Conservation (phyloP, 2,888 invertebrate species). For the Polyommatus icarus region DNA sequence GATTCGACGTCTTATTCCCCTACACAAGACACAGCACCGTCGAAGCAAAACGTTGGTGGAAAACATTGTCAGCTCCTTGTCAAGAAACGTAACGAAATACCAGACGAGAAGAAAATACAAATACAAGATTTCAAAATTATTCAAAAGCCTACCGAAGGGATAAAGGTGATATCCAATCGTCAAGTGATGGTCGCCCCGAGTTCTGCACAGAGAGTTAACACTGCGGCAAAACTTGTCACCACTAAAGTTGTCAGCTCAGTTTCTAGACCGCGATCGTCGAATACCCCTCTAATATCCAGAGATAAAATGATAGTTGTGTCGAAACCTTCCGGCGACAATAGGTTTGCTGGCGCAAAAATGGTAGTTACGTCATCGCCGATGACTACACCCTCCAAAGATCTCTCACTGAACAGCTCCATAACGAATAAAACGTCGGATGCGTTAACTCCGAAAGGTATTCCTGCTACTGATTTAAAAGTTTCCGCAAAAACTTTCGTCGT, state of each 20-base stretch:
- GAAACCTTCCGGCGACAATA: constrained; percentile 61
- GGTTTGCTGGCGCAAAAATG: constrained; percentile 62
- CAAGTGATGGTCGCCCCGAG: constrained; percentile 66
- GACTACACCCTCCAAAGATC: constrained; percentile 54
- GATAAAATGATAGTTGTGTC: constrained; percentile 77
- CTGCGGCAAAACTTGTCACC: constrained; percentile 64
- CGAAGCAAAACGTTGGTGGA: constrained; percentile 54
- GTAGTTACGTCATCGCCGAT: constrained; percentile 61
- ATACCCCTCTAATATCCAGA: constrained; percentile 47
- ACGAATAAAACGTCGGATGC: constrained; percentile 59
- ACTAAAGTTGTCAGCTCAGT: constrained; percentile 70
- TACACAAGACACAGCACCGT: constrained; percentile 55
- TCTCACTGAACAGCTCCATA: constrained; percentile 53
- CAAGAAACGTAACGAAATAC: constrained; percentile 61
- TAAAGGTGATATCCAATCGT: constrained; percentile 69
- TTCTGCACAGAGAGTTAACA: constrained; percentile 62
- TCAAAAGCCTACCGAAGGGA: constrained; percentile 65
- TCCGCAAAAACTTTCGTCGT: constrained; percentile 74
- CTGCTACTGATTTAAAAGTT: constrained; percentile 73
- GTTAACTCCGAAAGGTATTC: constrained; percentile 71
- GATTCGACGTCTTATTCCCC: constrained; percentile 55
- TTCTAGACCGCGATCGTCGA: constrained; percentile 55
- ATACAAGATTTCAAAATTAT: constrained; percentile 69
- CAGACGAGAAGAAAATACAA: constrained; percentile 62
- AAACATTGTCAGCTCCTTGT: constrained; percentile 71